Base-by-base conservation (phyloP, 2,797 vertebrate species). In the Takifugu rubripes region DNA sequence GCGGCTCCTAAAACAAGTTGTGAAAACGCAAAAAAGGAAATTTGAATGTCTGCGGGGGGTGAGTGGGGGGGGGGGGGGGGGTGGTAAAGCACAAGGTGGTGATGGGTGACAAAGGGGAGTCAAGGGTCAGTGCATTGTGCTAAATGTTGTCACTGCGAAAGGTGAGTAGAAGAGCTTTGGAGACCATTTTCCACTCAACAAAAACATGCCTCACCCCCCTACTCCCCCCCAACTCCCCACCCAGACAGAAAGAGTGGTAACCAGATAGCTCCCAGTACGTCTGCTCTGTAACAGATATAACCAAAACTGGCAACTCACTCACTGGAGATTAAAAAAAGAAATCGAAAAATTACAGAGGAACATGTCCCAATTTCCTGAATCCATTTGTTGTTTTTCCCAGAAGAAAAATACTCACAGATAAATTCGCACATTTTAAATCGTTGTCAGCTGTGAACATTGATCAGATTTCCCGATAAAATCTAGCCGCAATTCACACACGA, bases 111-210 rank as follows among this genome's bases (percentile, higher is more conserved):
- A 52, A 74, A 67, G 64, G 58, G 48, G 71, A 66, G 75, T 45
- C 33, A 14, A 26, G 61, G 46, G 49, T 50, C 15, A 9, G 54
- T 67, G 61, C 53, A 71, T 68, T 36, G 85, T 82, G 88, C 84
- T 91, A 89, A 92, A 92, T 90, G 91, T 92, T 90, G 87, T 88
- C 89, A 90, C 88, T 87, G 88, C 77, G 87, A 88, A 91, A 91
- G 85, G 88, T 87, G 89, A 91, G 90, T 85, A 85, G 87, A 84
- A 75, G 78, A 84, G 89, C 84, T 89, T 89, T 85, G 83, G 85
- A 83, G 72, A 77, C 84, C 85, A 87, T 90, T 91, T 92, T 90
- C 86, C 89, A 91, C 89, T 89, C 89, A 91, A 89, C 89, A 85
- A 91, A 56, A 33, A 72, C 68, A 61, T 36, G 48, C 33, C 54